Evolutionary conservation across 2,888 invertebrate genomes (phyloP), one percentile per base, ranked within the genome.

Genomic region (Malthinus flaveolus): DNA sequence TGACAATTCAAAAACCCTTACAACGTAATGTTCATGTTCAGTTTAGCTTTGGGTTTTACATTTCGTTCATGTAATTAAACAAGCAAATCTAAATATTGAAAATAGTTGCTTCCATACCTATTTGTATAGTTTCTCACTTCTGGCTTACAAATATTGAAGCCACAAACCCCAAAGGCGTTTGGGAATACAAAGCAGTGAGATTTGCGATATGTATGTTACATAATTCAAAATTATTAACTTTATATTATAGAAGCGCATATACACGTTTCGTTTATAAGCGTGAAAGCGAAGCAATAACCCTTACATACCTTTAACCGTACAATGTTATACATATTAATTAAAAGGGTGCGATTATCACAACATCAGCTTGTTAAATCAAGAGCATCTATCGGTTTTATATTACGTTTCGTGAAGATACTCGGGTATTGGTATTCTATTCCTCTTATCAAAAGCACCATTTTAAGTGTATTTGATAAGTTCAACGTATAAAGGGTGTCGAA

Each of bases 141-240:
- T 15, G 39, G 23, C 39, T 42, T 4, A 42, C n/a, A 15, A 42
- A 42, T 42, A 42, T 42, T 15, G 39, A 42, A 23, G 23, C 15
- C 15, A n/a, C 23, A 42, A 46, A 36, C 45, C 52, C 12, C 36
- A 35, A 32, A 45, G 23, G 42, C 49, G 32, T 39, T 55, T 55
- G 39, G 55, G 42, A 42, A 32, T 23, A 12, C 55, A 48, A 44
- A 49, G 49, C 55, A 55, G 39, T 49, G 39, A 49, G 42, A 45
- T 49, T 55, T 34, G 55, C 48, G 23, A 42, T 48, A 55, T 49
- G 51, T 51, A 48, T 52, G 47, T 48, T 53, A 53, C 46, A 58
- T 58, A 53, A 58, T 58, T 58, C 49, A 58, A 11, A 53, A 45
- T 58, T 58, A 58, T 58, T 53, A 58, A 58, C 49, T 58, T 58